Evolutionary conservation across 2,797 vertebrate genomes (phyloP), one percentile per base, ranked within the genome.

Genomic region (Garrulus glandarius): DNA sequence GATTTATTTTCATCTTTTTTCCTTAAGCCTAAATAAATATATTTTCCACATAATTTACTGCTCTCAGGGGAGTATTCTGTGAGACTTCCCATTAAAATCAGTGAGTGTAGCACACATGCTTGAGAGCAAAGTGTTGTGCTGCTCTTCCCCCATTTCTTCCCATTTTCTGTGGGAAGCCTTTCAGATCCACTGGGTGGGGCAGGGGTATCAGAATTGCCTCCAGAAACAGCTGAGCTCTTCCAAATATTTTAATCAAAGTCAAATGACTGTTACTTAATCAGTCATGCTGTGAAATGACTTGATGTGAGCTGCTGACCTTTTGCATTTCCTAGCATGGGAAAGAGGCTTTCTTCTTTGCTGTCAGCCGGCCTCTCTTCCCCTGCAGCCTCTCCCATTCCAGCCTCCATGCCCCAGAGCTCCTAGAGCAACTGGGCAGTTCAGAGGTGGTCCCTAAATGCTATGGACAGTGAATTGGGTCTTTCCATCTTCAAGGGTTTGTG

Each of bases 211-310:
- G 34, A 67, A 87, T 72, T 72, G n/a, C 24, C 46, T 89, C 27
- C 52, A 80, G 56, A 65, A 8, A 10, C 37, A 91, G 75, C 49
- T 80, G 79, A 89, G 30, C 15, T 47, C 37, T 69, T 92, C 30
- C 30, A 67, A 80, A 67, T 80, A 57, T 57, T 93, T 63, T 85
- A 87, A 85, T 91, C 22, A 19, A 90, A 84, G 50, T 81, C 37
- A 65, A 89, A 55, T 71, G n/a, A 68, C 72, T 78, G 52, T 60
- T 87, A 82, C 22, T 77, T 87, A 76, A 71, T 72, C 84, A 91
- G 32, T 57, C 53, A 17, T 84, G 70, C 65, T 78, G 36, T 65
- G 74, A 91, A 92, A 78, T 60, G 0, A 30, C 52, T 72, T 75
- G 30, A 56, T 64, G 49, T 15, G 43, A 80, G 55, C 64, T 2